Conservation (phyloP, 2,113 vertebrate genomes). For the Ciconia maguari region DNA sequence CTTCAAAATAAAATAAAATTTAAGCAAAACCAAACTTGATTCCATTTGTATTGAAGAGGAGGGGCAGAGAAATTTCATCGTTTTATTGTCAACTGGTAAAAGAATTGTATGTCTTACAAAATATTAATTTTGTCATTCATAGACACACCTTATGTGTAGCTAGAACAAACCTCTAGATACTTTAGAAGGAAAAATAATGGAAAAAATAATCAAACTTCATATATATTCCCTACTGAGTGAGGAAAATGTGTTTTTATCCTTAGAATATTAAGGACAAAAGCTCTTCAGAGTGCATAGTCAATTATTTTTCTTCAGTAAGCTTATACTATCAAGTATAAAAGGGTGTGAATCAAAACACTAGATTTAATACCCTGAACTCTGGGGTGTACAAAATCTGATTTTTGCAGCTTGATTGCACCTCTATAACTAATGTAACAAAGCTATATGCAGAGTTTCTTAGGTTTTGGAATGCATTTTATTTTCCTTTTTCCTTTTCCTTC, state of each 20-base stretch:
- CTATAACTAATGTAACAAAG: background rate
- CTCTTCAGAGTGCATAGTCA: background rate
- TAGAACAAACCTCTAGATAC: background rate
- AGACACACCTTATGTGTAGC: background rate
- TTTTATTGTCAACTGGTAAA: background rate
- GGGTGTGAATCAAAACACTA: background rate
- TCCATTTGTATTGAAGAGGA: background rate
- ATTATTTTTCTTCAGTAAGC: constrained; percentile 19
- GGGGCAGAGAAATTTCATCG: background rate
- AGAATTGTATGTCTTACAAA: background rate
- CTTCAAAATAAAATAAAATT: background rate
- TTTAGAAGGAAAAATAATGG: background rate
- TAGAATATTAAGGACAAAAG: constrained; percentile 10
- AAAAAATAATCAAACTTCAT: background rate
- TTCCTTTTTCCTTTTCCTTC: background rate
- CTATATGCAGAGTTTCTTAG: background rate
- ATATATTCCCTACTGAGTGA: background rate
- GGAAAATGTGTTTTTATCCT: background rate
- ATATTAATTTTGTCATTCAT: background rate
- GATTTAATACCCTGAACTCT: constrained; percentile 1
- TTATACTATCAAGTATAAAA: background rate
- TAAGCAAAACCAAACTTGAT: fast-evolving
- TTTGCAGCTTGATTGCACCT: constrained; percentile 8
- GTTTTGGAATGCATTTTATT: constrained; percentile 24
- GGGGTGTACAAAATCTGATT: background rate